These are phyloP conservation scores for Oriolus oriolus DNA, from an alignment of 2,113 vertebrate species.

Conservation along the genomic window DNA sequence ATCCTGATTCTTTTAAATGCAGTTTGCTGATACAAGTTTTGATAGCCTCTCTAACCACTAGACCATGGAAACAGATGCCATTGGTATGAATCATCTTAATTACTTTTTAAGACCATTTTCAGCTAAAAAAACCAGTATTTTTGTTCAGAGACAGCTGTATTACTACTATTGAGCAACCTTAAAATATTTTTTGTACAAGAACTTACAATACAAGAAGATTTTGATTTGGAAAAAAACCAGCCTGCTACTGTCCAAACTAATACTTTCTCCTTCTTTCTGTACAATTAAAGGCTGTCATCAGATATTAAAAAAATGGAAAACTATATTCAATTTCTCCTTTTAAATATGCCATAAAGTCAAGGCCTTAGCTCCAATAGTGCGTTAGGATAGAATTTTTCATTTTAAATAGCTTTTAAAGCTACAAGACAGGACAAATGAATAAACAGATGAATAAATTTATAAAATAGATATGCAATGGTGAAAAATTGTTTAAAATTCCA, in stretches of 20 bases:
- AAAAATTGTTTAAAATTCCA: not conserved
- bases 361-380: not conserved
- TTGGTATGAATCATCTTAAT: not conserved
- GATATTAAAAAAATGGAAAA: not conserved
- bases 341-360: not conserved
- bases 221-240: not conserved
- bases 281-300: not conserved
- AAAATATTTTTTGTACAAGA: not conserved
- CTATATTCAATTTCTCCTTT: not conserved
- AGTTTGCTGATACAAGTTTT: not conserved
- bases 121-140: not conserved
- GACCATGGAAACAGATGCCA: not conserved
- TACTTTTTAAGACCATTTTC: not conserved
- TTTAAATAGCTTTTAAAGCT: not conserved
- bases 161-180: not conserved
- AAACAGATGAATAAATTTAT: not conserved
- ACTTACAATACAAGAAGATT: not conserved
- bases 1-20: not conserved
- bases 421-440: not conserved
- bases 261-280: not conserved
- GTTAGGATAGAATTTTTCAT: not conserved
- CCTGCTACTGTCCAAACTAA: not conserved
- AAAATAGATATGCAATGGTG: not conserved
- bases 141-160: not conserved
- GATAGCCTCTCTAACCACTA: not conserved